Conservation (phyloP, 2,797 vertebrate genomes). For the Hypotaenidia okinawae region DNA sequence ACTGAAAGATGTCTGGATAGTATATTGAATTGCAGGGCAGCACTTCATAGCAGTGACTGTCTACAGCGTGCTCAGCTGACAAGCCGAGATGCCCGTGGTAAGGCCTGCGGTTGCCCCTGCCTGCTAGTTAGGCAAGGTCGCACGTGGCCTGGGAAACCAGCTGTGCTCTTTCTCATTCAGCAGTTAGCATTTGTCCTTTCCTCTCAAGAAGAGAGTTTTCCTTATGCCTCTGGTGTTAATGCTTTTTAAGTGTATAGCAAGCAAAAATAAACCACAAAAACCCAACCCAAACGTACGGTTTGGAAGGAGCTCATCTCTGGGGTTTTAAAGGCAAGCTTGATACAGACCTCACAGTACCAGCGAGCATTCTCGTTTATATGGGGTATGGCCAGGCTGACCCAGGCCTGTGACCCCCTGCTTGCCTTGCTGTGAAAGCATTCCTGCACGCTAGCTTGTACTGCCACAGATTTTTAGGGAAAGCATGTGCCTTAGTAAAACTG, state of each 20-base stretch:
- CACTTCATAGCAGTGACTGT: neutral
- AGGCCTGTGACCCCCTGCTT: neutral
- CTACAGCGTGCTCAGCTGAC: neutral
- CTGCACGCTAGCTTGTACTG: neutral
- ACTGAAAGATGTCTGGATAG: neutral
- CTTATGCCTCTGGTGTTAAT: neutral
- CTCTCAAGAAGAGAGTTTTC: neutral
- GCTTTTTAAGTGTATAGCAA: neutral
- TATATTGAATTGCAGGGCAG: neutral
- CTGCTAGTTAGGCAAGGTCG: rapidly evolving
- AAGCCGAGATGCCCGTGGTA: neutral
- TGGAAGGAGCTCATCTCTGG: neutral
- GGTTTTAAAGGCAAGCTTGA: neutral
- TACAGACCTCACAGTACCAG: neutral
- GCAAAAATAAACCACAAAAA: neutral
- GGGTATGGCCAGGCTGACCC: neutral
- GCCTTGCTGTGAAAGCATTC: neutral
- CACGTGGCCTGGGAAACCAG: neutral
- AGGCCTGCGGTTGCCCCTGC: neutral
- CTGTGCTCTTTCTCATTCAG: neutral
- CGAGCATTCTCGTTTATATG: neutral
- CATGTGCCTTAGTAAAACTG: neutral
- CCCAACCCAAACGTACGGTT: neutral
- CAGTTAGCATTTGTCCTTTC: neutral
- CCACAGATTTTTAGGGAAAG: neutral